Percentiles rank a stretch among this genome's conserved stretches.
phyloP scores from a whole-genome alignment of 2,888 invertebrate species.

The Escarpia spicata region DNA sequence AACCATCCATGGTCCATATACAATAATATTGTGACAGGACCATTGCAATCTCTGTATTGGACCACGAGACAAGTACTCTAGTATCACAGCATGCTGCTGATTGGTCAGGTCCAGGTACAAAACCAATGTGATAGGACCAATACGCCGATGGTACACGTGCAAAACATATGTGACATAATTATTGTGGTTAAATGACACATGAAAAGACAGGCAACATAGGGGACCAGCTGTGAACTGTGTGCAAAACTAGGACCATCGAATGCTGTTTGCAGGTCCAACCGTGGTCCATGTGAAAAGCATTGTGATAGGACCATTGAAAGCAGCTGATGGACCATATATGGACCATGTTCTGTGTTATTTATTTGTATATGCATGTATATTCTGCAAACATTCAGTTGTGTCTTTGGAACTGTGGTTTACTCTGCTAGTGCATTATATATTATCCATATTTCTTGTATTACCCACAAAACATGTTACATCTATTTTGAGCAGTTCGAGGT shows the following conservation, averaged over 20 bases:
- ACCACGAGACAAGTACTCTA: too few species aligned
- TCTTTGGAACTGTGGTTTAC: too few species aligned
- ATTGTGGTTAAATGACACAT: background rate
- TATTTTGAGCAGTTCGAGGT: too few species aligned
- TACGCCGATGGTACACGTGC: background rate
- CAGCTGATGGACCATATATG: background rate
- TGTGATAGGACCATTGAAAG: background rate
- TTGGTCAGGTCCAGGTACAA: background rate
- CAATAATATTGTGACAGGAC: background rate
- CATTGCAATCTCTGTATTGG: too few species aligned
- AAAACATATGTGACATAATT: background rate
- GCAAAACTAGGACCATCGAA: background rate
- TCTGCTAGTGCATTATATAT: too few species aligned
- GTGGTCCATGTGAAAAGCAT: background rate
- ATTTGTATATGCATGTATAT: background rate
- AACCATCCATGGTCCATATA: background rate
- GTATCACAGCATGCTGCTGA: too few species aligned
- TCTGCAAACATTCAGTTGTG: background rate
- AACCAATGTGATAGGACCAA: background rate
- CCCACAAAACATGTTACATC: too few species aligned
- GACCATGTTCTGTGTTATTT: conserved; percentile 3
- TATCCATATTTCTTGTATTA: too few species aligned
- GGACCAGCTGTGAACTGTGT: background rate
- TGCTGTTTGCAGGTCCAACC: background rate
- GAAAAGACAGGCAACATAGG: background rate